Base-by-base conservation (phyloP, 2,888 invertebrate species). In the Calameuta pallipes region DNA sequence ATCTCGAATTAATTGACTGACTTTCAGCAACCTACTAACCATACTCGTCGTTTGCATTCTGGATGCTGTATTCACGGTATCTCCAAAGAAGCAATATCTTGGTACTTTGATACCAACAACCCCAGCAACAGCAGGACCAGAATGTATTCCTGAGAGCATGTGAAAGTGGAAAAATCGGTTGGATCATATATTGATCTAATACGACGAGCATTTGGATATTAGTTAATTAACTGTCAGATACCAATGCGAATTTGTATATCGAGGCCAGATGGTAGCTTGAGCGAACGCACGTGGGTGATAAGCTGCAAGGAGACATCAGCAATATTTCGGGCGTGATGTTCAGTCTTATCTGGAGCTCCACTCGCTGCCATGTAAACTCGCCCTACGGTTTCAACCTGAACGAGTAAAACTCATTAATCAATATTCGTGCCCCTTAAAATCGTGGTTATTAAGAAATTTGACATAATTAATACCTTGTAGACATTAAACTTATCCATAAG, bases 321-420 rank as follows among this genome's bases (percentile, higher is more conserved):
- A 23, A 97, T 95, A 82, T 96, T 94, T 80, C 94, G 93, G 0
- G 97, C 96, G 90, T 98, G 97, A 30, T 94, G 91, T 2, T 94
- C 93, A 71, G 94, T 94, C 73, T 94, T 92, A 88, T 97, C 97
- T 0, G 98, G 98, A 1, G 96, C 96, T 0, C 98, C 98, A 74
- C 97, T 96, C 9, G 97, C 98, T 68, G 97, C 95, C 98, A 98
- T 98, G 91, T 98, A 98, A 75, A 95, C 95, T 90, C 95, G 96
- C n/a, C 98, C 98, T 1, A 98, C 97, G 0, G 98, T 98, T 92
- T 98, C 98, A 79, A 98, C 98, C 97, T 97, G 88, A 71, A 23
- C 70, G 86, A 84, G 75, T 35, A 78, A 76, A 41, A 34, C 11
- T 12, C 74, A 34, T 74, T 74, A n/a, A 74, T 36, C n/a, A 30